A percentile compares a stretch with the other conserved stretches of the same genome.
phyloP scores from a whole-genome alignment of 92 coral and sea anemone species.

The Heteractis magnifica region DNA sequence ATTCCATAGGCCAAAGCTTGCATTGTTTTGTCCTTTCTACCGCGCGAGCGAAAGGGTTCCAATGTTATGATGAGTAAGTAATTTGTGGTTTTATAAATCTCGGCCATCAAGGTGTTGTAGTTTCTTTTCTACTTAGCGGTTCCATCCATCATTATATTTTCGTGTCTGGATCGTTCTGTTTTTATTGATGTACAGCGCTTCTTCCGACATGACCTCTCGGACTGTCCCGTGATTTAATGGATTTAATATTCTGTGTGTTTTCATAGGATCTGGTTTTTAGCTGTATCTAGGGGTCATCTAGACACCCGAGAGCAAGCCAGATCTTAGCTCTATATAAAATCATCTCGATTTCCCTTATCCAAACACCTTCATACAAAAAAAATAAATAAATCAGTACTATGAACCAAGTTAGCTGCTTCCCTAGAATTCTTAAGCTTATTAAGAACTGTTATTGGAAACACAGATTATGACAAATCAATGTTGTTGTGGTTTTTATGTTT shows the following conservation, averaged over 20 bases:
- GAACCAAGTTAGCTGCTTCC: background rate
- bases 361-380: background rate
- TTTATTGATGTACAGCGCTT: background rate
- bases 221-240: slow-evolving; percentile 11
- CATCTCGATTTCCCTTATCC: background rate
- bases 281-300: slow-evolving; percentile 25
- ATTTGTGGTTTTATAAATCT: slow-evolving; percentile 33
- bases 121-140: slow-evolving; percentile 24
- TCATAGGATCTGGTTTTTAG: background rate
- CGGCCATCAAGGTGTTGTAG: slow-evolving; percentile 27
- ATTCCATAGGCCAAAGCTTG: slow-evolving; percentile 7
- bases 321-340: background rate
- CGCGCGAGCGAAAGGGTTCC: background rate
- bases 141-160: slow-evolving; percentile 17
- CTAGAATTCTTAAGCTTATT: background rate
- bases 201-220: slow-evolving; percentile 14
- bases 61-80: slow-evolving; percentile 20
- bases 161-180: slow-evolving; percentile 19
- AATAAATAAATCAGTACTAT: background rate
- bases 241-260: background rate
- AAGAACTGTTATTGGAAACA: background rate
- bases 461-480: background rate
- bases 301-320: background rate
- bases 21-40: slow-evolving; percentile 16
- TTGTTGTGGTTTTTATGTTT: background rate